Conservation (phyloP, 2,113 vertebrate species). For the Thalassoma bifasciatum region DNA sequence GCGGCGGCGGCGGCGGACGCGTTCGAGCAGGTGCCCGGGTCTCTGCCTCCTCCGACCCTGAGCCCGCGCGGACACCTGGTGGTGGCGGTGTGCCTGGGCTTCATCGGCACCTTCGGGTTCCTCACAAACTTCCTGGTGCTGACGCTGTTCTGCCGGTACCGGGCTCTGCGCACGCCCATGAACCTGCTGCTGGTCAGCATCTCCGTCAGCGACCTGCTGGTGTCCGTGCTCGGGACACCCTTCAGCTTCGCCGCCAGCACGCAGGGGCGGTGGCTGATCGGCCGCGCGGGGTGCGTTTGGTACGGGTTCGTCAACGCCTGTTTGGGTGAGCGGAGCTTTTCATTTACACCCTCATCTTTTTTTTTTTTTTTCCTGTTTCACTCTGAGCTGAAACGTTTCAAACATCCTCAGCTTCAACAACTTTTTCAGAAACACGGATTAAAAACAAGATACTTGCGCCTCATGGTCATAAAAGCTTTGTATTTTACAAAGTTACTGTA, state of each 20-base stretch:
- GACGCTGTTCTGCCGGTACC: slow-evolving; percentile 83
- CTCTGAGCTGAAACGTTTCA: too few relatives aligned
- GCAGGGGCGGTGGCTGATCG: slow-evolving; percentile 85
- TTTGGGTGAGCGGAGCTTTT: slow-evolving; percentile 79
- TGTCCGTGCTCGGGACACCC: slow-evolving; percentile 82
- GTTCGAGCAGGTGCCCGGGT: slow-evolving; percentile 50
- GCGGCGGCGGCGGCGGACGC: slow-evolving; percentile 50
- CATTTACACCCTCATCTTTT: too few relatives aligned
- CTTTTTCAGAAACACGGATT: too few relatives aligned
- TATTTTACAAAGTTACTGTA: too few relatives aligned
- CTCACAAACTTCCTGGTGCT: slow-evolving; percentile 82
- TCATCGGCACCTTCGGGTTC: slow-evolving; percentile 81
- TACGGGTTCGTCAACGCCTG: slow-evolving; percentile 86
- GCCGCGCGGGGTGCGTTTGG: slow-evolving; percentile 84
- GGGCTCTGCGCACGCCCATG: slow-evolving; percentile 84
- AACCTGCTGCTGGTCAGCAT: slow-evolving; percentile 87
- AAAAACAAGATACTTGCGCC: too few relatives aligned
- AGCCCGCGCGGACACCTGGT: slow-evolving; percentile 82
- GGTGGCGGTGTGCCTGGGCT: slow-evolving; percentile 83
- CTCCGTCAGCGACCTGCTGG: slow-evolving; percentile 84
- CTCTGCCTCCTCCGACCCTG: slow-evolving; percentile 54
- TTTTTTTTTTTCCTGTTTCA: too few relatives aligned
- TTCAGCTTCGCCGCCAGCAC: slow-evolving; percentile 86
- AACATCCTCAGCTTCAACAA: too few relatives aligned
- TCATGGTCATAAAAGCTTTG: too few relatives aligned